Conservation (phyloP, 2,888 invertebrate genomes). For the Eubasilissa splendida region DNA sequence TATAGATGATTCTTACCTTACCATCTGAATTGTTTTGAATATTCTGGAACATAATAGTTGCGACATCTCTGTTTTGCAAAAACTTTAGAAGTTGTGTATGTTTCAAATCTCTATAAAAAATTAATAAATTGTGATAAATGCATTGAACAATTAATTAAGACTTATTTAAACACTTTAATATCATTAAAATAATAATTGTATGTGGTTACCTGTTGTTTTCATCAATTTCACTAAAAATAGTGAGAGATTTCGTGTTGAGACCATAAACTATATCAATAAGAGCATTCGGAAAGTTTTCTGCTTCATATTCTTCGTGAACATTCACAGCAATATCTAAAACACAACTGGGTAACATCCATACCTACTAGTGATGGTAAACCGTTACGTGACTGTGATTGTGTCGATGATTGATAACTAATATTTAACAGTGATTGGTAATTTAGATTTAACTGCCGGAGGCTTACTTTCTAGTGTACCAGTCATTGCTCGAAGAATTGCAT, state of each 20-base stretch:
- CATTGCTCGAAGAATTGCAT: too few relatives aligned
- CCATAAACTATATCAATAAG: conserved; percentile 66
- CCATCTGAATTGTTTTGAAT: conserved; percentile 8
- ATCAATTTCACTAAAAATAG: neutral
- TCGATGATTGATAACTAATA: too few relatives aligned
- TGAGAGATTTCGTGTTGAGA: conserved; percentile 32
- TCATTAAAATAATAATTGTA: neutral
- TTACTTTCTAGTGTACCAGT: too few relatives aligned
- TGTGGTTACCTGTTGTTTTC: neutral
- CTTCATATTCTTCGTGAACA: conserved; percentile 59
- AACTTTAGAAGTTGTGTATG: neutral
- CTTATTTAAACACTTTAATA: neutral
- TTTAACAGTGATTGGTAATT: too few relatives aligned
- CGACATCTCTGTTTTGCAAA: neutral
- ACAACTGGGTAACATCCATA: too few relatives aligned
- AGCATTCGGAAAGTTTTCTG: conserved; percentile 66
- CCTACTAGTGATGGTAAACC: too few relatives aligned
- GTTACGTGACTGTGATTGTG: too few relatives aligned
- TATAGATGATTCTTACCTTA: neutral
- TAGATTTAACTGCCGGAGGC: too few relatives aligned
- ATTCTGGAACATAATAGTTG: neutral
- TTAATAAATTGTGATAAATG: neutral
- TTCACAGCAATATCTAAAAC: too few relatives aligned
- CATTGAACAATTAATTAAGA: neutral
- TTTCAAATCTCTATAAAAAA: neutral